Evolutionary conservation across 2,888 invertebrate genomes (phyloP), one percentile per base, ranked within the genome.

Genomic region (Drosophila emarginata): DNA sequence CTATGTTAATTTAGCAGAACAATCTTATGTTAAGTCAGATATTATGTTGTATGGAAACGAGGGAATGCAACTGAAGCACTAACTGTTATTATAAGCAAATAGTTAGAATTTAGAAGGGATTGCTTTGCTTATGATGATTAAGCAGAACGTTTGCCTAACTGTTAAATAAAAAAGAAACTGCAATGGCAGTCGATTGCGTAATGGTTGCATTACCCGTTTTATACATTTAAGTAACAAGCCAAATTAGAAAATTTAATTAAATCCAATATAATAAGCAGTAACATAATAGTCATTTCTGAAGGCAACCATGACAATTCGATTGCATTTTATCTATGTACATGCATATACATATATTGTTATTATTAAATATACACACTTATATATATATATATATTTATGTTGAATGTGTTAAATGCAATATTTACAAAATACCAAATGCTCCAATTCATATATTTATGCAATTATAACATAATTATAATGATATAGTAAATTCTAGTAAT

Each of bases 391-490:
- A 40, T 15, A 45, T 18, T 18, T 45, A 18, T 21, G 18, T 21
- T 45, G 11, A 18, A 45, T 45, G 45, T 45, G 52, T 52, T 52
- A 28, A 26, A 26, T 52, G 23, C 52, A 28, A 52, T 52, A 52
- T 52, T 52, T 52, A 52, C 26, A 52, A 52, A 52, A 52, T 52
- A 52, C 52, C 28, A 52, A 28, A 52, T 52, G 52, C 52, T 28
- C 52, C 26, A 26, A 26, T 14, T 52, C 52, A 11, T 45, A 21
- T 18, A 45, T 39, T 14, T 6, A 39, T 39, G 14, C 14, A 39
- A 32, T 11, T 32, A 1, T 32, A 32, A 28, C 2, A 45, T 45
- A 45, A 45, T 45, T 18, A 18, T 45, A 45, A 21, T 45, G 45
- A 9, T 21, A 11, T 45, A 45, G 45, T 45, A 45, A 45, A 45